These are phyloP conservation scores for Elegia similella DNA, from an alignment of 2,888 invertebrate species.

Conservation along the genomic window DNA sequence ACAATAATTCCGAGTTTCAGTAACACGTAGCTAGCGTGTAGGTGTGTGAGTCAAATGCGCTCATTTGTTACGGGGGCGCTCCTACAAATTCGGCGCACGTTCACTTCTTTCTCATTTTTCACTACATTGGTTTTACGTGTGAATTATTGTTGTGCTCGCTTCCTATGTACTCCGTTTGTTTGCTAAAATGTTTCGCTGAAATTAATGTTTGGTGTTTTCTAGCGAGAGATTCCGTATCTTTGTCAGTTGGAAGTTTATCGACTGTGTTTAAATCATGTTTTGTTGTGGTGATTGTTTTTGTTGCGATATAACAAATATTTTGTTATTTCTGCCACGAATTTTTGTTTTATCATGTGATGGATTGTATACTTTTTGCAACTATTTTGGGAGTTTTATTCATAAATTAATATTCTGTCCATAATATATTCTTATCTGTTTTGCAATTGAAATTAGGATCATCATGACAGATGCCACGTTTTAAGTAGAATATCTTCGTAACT, in stretches of 20 bases:
- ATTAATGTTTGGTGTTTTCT: constrained; percentile 8
- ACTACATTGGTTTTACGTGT: constrained; percentile 81
- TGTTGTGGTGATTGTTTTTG: not conserved
- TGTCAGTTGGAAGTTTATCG: constrained; percentile 11
- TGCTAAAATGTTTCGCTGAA: constrained; percentile 28
- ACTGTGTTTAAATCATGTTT: constrained; percentile 7
- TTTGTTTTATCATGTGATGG: not conserved
- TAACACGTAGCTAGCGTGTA: constrained; percentile 31
- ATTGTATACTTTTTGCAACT: too few relatives aligned
- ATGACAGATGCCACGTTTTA: too few relatives aligned
- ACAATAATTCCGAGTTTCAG: constrained; percentile 30
- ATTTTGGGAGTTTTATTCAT: too few relatives aligned
- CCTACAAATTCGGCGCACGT: constrained; percentile 68
- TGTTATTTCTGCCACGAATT: not conserved
- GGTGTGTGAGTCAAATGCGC: constrained; percentile 56
- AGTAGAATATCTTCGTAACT: too few relatives aligned
- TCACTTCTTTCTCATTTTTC: constrained; percentile 75
- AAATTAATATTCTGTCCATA: too few relatives aligned
- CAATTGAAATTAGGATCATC: too few relatives aligned
- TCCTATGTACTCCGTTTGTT: constrained; percentile 47
- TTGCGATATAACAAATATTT: not conserved
- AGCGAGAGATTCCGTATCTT: constrained; percentile 16
- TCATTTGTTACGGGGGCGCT: constrained; percentile 67
- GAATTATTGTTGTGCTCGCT: constrained; percentile 73
- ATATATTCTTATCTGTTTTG: too few relatives aligned